Evolutionary conservation across 2,113 vertebrate genomes (phyloP).

Genomic region (Misgurnus anguillicaudatus): DNA sequence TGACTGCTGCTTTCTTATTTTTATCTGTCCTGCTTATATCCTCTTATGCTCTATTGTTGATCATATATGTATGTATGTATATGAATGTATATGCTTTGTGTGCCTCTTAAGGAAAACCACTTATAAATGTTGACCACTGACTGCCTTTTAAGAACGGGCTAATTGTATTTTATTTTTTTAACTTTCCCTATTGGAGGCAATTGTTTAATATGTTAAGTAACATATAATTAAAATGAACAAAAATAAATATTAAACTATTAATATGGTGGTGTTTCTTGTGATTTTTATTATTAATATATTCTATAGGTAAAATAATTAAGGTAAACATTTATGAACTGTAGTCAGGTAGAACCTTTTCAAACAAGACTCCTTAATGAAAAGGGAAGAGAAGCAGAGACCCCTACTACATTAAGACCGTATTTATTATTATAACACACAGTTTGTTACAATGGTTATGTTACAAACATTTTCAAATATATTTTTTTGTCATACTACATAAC

Average conservation of each 20-base stretch:
- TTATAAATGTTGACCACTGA: conserved; percentile 69
- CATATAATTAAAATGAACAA: conserved; percentile 79
- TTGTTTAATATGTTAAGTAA: conserved; percentile 83
- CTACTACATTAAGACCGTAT: too few species aligned
- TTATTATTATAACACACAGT: too few species aligned
- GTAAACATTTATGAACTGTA: too few species aligned
- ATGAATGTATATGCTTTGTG: conserved; percentile 50
- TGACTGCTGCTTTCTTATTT: conserved; percentile 28
- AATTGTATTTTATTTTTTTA: conserved; percentile 79
- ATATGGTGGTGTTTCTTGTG: conserved; percentile 16
- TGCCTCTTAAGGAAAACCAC: conserved; percentile 63
- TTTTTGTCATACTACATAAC: too few species aligned
- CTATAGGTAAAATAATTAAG: background rate
- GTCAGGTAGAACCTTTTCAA: too few species aligned
- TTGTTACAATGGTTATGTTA: too few species aligned
- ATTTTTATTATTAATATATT: conserved; percentile 7
- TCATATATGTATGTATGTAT: conserved; percentile 50
- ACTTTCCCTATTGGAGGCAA: conserved; percentile 75
- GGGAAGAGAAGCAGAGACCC: too few species aligned
- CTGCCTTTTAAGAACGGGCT: conserved; percentile 78
- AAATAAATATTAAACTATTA: conserved; percentile 74
- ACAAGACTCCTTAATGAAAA: too few species aligned
- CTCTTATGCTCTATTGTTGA: conserved; percentile 35
- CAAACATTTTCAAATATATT: too few species aligned
- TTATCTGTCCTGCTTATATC: conserved; percentile 3